phyloP scores from a whole-genome alignment of 2,888 invertebrate species.

The Lycophotia porphyrea region DNA sequence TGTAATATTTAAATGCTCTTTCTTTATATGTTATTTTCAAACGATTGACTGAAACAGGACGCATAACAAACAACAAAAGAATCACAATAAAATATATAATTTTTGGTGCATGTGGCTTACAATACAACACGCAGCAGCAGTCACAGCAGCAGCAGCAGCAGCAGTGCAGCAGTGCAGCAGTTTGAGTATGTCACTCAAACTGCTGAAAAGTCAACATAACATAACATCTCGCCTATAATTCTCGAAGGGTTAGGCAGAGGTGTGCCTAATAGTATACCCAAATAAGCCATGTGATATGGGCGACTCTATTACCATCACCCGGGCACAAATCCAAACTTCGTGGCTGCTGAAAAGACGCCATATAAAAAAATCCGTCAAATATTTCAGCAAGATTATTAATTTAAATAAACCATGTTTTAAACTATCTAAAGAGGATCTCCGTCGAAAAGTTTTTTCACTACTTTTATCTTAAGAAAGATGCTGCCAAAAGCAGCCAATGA shows the following conservation, averaged over 20 bases:
- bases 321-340: background rate
- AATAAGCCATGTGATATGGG: background rate
- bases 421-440: slow-evolving; percentile 8
- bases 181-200: background rate
- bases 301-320: background rate
- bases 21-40: background rate
- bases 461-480: slow-evolving; percentile 1
- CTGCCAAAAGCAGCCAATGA: background rate
- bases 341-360: background rate
- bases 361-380: background rate
- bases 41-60: too few species aligned
- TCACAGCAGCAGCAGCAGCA: too few species aligned
- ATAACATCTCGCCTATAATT: too few species aligned
- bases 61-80: too few species aligned
- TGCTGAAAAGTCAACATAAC: background rate
- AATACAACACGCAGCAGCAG: too few species aligned
- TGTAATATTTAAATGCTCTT: background rate
- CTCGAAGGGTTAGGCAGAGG: background rate
- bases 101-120: too few species aligned
- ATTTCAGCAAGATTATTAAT: slow-evolving; percentile 4
- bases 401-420: slow-evolving; percentile 27
- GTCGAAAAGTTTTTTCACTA: slow-evolving; percentile 8
- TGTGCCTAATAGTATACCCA: background rate
- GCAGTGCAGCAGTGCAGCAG: too few species aligned
- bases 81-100: too few species aligned